A percentile compares a stretch with the other conserved stretches of the same genome.
Conservation (phyloP, 1,140 invertebrate species). For the Meloidogyne floridensis region DNA sequence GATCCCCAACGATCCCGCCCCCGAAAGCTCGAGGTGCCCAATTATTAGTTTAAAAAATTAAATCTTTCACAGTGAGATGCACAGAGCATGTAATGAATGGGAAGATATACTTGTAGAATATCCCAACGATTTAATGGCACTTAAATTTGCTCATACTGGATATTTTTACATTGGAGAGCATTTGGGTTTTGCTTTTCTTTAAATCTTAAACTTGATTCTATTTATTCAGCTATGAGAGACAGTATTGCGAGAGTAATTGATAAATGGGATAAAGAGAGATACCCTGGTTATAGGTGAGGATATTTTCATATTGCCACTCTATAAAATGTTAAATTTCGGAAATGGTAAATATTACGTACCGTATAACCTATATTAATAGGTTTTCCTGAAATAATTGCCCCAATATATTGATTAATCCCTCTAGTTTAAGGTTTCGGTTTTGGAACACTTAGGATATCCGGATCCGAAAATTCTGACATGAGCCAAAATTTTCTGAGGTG, state of each 20-base stretch:
- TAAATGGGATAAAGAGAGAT: constrained; percentile 66
- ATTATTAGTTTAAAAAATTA: too few relatives aligned
- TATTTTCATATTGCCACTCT: neutral
- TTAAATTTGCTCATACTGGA: constrained; percentile 71
- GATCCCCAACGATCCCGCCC: too few relatives aligned
- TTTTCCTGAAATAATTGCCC: too few relatives aligned
- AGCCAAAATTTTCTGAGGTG: too few relatives aligned
- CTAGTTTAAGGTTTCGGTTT: too few relatives aligned
- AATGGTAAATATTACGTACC: too few relatives aligned
- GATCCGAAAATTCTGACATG: too few relatives aligned
- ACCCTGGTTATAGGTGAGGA: constrained; percentile 68
- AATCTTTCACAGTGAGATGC: constrained; percentile 53
- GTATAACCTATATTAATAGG: too few relatives aligned
- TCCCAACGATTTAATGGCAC: constrained; percentile 70
- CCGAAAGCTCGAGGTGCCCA: too few relatives aligned
- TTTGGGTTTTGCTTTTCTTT: constrained; percentile 12
- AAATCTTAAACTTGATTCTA: neutral
- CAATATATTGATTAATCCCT: too few relatives aligned
- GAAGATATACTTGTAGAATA: constrained; percentile 69
- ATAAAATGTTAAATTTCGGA: neutral
- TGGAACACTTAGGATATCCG: too few relatives aligned
- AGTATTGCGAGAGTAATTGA: constrained; percentile 69
- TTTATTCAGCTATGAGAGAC: constrained; percentile 67
- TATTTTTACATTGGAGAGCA: constrained; percentile 70
- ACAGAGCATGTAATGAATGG: constrained; percentile 67